A percentile compares a stretch with the other conserved stretches of the same genome.
phyloP scores from a whole-genome alignment of 2,888 invertebrate species.

The Ochropleura plecta region DNA sequence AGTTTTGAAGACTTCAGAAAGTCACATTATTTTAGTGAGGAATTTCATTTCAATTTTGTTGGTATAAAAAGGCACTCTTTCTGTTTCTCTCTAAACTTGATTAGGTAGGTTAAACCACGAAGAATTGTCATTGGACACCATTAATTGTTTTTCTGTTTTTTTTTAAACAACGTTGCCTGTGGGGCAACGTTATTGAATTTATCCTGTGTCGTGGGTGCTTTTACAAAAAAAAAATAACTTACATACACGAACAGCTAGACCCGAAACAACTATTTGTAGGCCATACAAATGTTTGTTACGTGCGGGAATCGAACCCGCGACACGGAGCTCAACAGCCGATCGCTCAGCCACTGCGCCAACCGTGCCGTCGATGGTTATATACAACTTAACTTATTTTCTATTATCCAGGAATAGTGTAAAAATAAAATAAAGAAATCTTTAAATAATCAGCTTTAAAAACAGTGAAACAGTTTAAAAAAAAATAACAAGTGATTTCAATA shows the following conservation, averaged over 20 bases:
- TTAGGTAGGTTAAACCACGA: background rate
- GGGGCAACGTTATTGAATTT: too few relatives aligned
- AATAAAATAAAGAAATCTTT: slow-evolving; percentile 13
- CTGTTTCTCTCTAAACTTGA: too few relatives aligned
- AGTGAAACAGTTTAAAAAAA: slow-evolving; percentile 44
- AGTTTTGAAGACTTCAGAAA: background rate
- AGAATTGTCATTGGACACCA: background rate
- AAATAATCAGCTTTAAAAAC: slow-evolving; percentile 56
- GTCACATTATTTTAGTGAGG: background rate
- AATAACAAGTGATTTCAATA: slow-evolving; percentile 21
- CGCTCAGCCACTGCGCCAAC: too few relatives aligned
- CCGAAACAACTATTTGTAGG: too few relatives aligned
- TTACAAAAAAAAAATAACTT: too few relatives aligned
- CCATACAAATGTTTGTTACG: too few relatives aligned
- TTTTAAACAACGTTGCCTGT: too few relatives aligned
- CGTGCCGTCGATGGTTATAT: background rate
- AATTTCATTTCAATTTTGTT: background rate
- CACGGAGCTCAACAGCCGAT: too few relatives aligned
- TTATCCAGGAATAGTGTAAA: slow-evolving; percentile 36
- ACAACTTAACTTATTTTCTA: background rate
- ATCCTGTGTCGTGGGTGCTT: too few relatives aligned
- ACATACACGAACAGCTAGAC: too few relatives aligned
- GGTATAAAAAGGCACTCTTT: background rate
- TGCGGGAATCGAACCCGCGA: too few relatives aligned
- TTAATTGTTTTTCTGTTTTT: background rate